These are phyloP conservation scores for Thalassoma bifasciatum DNA, from an alignment of 2,113 vertebrate species.

Conservation along the genomic window DNA sequence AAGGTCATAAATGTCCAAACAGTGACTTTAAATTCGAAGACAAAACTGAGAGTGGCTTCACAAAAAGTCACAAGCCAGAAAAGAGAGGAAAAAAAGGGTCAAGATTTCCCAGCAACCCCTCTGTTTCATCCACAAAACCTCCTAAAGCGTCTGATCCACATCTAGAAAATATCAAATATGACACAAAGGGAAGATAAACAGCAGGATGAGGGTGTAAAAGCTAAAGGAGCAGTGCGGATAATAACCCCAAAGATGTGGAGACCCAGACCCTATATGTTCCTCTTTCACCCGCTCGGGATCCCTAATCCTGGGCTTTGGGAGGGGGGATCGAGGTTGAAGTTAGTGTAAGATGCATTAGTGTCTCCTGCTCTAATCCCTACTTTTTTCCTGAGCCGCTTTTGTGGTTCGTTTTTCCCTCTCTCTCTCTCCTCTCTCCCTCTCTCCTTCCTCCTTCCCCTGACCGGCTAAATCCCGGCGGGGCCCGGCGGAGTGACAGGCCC, in stretches of 20 bases:
- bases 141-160: conserved; percentile 55
- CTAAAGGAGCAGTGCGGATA: conserved; percentile 76
- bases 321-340: conserved; percentile 83
- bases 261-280: conserved; percentile 52
- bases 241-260: conserved; percentile 57
- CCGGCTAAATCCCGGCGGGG: conserved; percentile 93
- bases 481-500: conserved; percentile 90
- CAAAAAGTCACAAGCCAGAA: not conserved
- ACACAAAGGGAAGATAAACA: conserved; percentile 72
- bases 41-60: too few relatives aligned
- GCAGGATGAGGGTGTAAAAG: conserved; percentile 84
- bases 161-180: conserved; percentile 56
- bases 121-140: conserved; percentile 28
- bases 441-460: conserved; percentile 60
- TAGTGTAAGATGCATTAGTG: conserved; percentile 91
- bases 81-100: conserved; percentile 16
- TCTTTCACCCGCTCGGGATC: conserved; percentile 61
- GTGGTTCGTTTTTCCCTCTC: conserved; percentile 62
- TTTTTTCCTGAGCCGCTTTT: conserved; percentile 73
- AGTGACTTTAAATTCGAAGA: not conserved
- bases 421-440: conserved; percentile 68
- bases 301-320: conserved; percentile 89
- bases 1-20: not conserved
- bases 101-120: conserved; percentile 36
- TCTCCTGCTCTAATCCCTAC: conserved; percentile 91